phyloP scores from a whole-genome alignment of 2,797 vertebrate species.

The Okamejei kenojei region DNA sequence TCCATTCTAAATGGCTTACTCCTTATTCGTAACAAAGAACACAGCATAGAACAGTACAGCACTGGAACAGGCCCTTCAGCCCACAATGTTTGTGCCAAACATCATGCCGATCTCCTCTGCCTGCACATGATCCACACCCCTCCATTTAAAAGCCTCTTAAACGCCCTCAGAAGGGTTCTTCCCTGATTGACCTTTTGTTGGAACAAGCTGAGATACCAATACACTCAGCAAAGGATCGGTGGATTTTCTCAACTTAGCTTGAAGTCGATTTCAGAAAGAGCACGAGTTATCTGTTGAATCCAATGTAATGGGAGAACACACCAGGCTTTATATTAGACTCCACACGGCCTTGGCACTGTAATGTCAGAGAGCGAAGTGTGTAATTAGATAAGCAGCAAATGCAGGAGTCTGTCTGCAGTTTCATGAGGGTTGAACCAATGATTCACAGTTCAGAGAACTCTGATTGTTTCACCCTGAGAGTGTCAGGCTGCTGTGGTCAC shows the following conservation, averaged over 20 bases:
- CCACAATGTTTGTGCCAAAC: no score
- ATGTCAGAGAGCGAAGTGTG: neutral
- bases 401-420: neutral
- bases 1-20: no score
- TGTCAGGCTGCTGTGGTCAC: no score
- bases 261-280: neutral
- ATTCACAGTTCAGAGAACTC: neutral
- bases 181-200: slow-evolving; percentile 51
- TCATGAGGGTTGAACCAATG: neutral
- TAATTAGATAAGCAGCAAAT: neutral
- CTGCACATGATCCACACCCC: no score
- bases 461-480: neutral
- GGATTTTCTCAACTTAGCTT: slow-evolving; percentile 41
- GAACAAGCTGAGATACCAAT: slow-evolving; percentile 47
- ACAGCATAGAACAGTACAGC: no score
- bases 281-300: neutral
- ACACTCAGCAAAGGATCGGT: slow-evolving; percentile 44
- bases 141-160: no score
- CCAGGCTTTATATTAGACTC: neutral
- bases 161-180: slow-evolving; percentile 51
- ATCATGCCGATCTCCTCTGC: no score
- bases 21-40: no score
- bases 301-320: neutral
- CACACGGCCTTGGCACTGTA: neutral
- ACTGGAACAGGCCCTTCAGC: no score